phyloP scores from a whole-genome alignment of 2,888 invertebrate species.

The Parnassius orleans region DNA sequence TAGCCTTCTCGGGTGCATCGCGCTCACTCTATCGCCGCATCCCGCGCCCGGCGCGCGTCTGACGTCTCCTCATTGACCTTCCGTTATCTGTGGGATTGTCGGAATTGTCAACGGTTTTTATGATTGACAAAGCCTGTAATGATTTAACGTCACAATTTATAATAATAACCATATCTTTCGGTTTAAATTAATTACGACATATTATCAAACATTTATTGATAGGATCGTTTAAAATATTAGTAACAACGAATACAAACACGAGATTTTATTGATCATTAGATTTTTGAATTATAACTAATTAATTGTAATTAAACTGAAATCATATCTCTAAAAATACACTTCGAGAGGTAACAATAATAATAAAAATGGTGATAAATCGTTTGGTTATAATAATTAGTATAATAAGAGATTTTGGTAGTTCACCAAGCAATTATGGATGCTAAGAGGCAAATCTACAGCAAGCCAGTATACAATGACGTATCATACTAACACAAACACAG shows the following conservation, averaged over 20 bases:
- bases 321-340: too few relatives aligned
- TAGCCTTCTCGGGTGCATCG: constrained; percentile 36
- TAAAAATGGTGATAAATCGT: too few relatives aligned
- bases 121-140: constrained; percentile 27
- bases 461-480: constrained; percentile 76
- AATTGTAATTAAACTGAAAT: too few relatives aligned
- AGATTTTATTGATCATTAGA: too few relatives aligned
- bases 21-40: constrained; percentile 40
- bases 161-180: constrained; percentile 28
- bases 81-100: constrained; percentile 73
- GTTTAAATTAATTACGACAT: not conserved
- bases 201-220: too few relatives aligned
- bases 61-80: constrained; percentile 77
- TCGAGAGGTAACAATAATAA: too few relatives aligned
- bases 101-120: constrained; percentile 40
- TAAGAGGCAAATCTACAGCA: constrained; percentile 78
- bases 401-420: constrained; percentile 50
- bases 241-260: too few relatives aligned
- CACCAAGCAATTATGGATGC: constrained; percentile 76
- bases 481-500: constrained; percentile 77
- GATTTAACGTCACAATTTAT: constrained; percentile 17
- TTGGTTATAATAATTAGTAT: too few relatives aligned
- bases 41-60: constrained; percentile 58
- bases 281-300: too few relatives aligned
- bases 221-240: too few relatives aligned